Conservation (phyloP, 2,113 vertebrate genomes). For the Sylvia atricapilla region DNA sequence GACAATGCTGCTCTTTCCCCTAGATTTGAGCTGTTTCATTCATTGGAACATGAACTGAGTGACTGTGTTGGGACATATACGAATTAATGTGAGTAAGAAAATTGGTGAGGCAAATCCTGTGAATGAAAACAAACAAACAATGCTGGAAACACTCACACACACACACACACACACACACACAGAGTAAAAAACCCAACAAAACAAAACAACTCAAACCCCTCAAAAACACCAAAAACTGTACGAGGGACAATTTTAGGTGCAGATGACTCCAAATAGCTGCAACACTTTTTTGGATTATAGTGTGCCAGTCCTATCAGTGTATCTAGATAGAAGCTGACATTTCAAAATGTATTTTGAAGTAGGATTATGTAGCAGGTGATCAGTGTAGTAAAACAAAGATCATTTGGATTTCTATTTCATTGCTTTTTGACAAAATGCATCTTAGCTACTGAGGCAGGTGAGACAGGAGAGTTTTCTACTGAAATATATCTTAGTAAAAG, state of each 20-base stretch:
- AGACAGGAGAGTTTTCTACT: neutral
- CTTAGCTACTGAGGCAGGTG: neutral
- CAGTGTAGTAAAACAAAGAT: neutral
- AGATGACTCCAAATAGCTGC: neutral
- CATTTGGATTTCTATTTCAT: neutral
- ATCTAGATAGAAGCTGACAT: neutral
- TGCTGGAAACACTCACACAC: neutral
- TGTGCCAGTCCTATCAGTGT: neutral
- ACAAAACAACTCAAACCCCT: neutral
- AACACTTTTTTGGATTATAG: neutral
- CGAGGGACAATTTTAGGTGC: neutral
- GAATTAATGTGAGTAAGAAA: neutral
- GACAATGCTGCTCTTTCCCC: neutral
- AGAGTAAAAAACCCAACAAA: neutral
- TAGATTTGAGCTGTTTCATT: neutral
- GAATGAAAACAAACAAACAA: neutral
- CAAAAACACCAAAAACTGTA: neutral
- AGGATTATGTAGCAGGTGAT: neutral
- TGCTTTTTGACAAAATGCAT: neutral
- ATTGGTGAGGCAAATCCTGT: neutral
- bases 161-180: neutral
- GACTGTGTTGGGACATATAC: neutral
- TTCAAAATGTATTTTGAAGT: neutral
- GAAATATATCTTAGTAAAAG: neutral
- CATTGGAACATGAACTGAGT: neutral